A percentile compares a stretch with the other conserved stretches of the same genome.
Evolutionary conservation across 2,888 invertebrate species (phyloP).

Genomic region (Caenorhabditis sp.): DNA sequence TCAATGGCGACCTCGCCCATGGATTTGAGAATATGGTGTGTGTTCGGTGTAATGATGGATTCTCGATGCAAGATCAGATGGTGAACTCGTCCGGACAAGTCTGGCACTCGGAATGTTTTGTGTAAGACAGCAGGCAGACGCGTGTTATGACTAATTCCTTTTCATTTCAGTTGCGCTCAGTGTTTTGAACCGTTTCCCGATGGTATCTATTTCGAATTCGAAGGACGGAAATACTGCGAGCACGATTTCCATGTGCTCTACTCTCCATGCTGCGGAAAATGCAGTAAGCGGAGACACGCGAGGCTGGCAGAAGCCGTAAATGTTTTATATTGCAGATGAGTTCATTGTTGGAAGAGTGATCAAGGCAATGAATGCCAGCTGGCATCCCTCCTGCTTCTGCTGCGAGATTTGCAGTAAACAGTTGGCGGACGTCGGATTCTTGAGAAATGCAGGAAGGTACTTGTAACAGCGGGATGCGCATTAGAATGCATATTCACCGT

Average conservation of each 20-base stretch:
- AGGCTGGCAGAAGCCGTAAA: conserved; percentile 27
- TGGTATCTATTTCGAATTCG: conserved; percentile 97
- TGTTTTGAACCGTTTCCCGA: conserved; percentile 98
- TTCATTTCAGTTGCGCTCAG: conserved; percentile 90
- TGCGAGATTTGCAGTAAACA: conserved; percentile 93
- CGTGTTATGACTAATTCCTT: background rate
- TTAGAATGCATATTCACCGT: background rate
- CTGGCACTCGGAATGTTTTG: conserved; percentile 99
- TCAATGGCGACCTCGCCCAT: conserved; percentile 71
- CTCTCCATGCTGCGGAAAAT: conserved; percentile 89
- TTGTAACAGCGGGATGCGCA: background rate
- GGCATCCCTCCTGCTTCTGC: conserved; percentile 98
- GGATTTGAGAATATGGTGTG: conserved; percentile 77
- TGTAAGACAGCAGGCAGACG: conserved; percentile 83
- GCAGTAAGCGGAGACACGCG: conserved; percentile 83
- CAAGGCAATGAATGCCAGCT: conserved; percentile 98
- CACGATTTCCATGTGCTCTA: conserved; percentile 98
- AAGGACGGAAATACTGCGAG: conserved; percentile 98
- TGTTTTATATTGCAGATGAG: conserved; percentile 81
- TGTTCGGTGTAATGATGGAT: conserved; percentile 89
- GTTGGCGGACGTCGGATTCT: conserved; percentile 96
- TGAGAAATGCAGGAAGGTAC: conserved; percentile 84
- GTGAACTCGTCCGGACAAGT: conserved; percentile 98
- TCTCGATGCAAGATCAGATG: conserved; percentile 96
- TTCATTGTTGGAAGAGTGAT: conserved; percentile 99